Conservation (phyloP, 2,888 invertebrate genomes). For the Tuta absoluta region DNA sequence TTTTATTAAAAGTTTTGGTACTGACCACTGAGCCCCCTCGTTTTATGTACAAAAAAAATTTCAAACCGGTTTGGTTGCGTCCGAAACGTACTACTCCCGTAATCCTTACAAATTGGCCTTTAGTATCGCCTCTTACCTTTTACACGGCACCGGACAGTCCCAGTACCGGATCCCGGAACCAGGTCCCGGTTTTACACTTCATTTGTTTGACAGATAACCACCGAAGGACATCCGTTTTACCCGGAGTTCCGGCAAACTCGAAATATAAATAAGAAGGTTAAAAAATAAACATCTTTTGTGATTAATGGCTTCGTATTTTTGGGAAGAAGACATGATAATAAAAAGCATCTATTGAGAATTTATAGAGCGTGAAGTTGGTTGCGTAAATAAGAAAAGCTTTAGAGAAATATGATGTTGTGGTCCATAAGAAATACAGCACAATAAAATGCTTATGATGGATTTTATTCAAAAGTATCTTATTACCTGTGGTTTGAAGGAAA, state of each 20-base stretch:
- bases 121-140: not conserved
- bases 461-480: no score
- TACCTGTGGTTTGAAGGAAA: no score
- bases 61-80: conserved; percentile 41
- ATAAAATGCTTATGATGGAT: no score
- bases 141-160: conserved; percentile 30
- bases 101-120: conserved; percentile 67
- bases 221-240: conserved; percentile 34
- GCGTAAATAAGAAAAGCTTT: conserved; percentile 8
- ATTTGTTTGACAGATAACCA: conserved; percentile 55
- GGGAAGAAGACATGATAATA: conserved; percentile 17
- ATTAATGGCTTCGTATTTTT: conserved; percentile 17
- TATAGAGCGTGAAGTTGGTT: conserved; percentile 16
- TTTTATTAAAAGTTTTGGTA: no score
- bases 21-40: no score
- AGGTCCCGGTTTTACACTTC: conserved; percentile 54
- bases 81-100: conserved; percentile 61
- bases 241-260: conserved; percentile 23
- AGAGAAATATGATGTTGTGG: not conserved
- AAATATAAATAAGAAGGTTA: conserved; percentile 21
- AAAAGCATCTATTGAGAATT: conserved; percentile 15
- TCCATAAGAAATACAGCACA: not conserved
- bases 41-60: conserved; percentile 43
- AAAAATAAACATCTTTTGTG: conserved; percentile 21
- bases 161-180: conserved; percentile 37